Evolutionary conservation across 2,797 vertebrate genomes (phyloP), one percentile per base, ranked within the genome.

Genomic region (Hemibagrus guttatus): DNA sequence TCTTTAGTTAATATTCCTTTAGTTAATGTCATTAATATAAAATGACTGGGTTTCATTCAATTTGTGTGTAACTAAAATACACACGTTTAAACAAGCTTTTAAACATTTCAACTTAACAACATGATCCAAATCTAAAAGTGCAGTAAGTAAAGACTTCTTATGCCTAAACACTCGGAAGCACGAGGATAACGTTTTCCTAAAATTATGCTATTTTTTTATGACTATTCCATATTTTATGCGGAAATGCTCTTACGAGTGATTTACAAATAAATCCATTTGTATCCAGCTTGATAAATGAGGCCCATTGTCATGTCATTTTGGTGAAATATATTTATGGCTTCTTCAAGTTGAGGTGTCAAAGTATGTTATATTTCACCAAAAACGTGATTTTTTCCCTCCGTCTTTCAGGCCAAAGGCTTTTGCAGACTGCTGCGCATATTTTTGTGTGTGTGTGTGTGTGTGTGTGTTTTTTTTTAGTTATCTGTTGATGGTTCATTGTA

Each of bases 401-500:
- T 86, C 52, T 61, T 81, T 84, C 19, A 39, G 12, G 19, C 12
- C 76, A 23, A 52, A 21, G 31, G 31, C 31, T 39, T 79, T 59
- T 23, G 12, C 56, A 79, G 56, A 49, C 71, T 49, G 71, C 26
- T 59, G 66, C 52, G 31, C n/a, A 71, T 12, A 85, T 63, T 46
- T 6, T 46, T 49, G 9, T 49, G 7, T 87, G 78, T 81, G 78
- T 83, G 71, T 81, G 39, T 83, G 75, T 78, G 7, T 87, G 78
- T 81, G 78, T 83, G 71, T 81, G 39, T 83, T 66, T 78, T 59
- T 56, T 52, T 31, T 82, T 21, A 31, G 16, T 31, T 54, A 31
- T 3, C 56, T 83, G 71, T 85, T 52, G 52, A 64, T 68, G 23
- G 84, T 89, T 89, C 69, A 83, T 88, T 81, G 79, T 87, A 58